A percentile compares a stretch with the other conserved stretches of the same genome.
These are phyloP conservation scores for Camelus dromedarius DNA, from an alignment of 2,113 vertebrate genomes.

Conservation along the genomic window DNA sequence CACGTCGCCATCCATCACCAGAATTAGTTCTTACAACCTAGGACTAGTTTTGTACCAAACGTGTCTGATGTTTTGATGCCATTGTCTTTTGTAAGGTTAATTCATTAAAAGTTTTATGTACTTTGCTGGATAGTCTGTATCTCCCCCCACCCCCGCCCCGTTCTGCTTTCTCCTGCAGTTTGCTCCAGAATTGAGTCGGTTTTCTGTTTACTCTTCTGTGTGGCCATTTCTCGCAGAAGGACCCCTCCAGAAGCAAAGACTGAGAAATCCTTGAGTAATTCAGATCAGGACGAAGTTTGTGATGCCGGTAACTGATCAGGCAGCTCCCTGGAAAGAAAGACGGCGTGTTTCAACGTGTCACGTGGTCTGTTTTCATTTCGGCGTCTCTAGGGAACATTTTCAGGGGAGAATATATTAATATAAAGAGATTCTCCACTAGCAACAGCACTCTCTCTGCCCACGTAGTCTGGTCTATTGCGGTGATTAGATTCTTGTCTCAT, in stretches of 20 bases:
- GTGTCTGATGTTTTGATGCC: constrained; percentile 94
- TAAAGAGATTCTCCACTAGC: background rate
- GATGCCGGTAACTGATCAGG: background rate
- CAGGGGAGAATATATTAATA: background rate
- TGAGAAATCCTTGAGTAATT: background rate
- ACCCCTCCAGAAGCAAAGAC: fast-evolving
- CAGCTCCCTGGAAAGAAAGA: background rate
- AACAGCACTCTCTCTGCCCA: background rate
- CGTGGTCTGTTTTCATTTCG: background rate
- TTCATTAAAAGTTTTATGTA: constrained; percentile 98
- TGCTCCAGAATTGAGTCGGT: background rate
- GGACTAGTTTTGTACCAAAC: constrained; percentile 95
- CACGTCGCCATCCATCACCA: constrained; percentile 79
- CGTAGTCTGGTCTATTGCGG: too few species aligned
- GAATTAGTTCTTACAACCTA: constrained; percentile 85
- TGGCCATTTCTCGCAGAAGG: background rate
- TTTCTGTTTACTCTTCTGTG: background rate
- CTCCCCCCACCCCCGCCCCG: constrained; percentile 28
- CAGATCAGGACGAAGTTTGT: background rate
- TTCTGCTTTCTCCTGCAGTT: background rate
- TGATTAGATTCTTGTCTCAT: too few species aligned
- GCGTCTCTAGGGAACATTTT: background rate
- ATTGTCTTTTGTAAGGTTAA: constrained; percentile 94
- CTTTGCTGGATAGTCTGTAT: constrained; percentile 85
- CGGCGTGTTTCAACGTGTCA: fast-evolving